phyloP scores from a whole-genome alignment of 2,797 vertebrate genomes.

The Coregonus ussuriensis region DNA sequence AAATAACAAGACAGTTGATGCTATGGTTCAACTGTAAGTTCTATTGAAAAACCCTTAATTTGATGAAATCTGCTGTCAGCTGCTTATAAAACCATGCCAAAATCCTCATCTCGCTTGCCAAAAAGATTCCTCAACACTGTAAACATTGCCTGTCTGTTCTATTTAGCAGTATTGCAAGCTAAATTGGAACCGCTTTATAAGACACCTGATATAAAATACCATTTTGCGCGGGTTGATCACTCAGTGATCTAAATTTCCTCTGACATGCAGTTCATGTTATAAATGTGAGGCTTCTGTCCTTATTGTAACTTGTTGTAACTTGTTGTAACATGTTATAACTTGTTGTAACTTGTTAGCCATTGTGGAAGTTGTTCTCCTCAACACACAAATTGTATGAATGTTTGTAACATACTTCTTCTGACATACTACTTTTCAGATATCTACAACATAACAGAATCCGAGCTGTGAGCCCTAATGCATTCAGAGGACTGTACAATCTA shows the following conservation, averaged over 20 bases:
- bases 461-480: constrained; percentile 82
- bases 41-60: not conserved
- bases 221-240: not conserved
- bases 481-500: constrained; percentile 88
- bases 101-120: not conserved
- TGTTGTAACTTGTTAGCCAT: not conserved
- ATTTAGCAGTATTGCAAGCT: not conserved
- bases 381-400: not conserved
- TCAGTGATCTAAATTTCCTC: not conserved
- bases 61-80: not conserved
- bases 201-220: not conserved
- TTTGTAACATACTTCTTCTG: not conserved
- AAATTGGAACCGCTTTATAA: not conserved
- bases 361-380: not conserved
- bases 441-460: constrained; percentile 90
- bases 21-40: not conserved
- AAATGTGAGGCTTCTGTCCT: not conserved
- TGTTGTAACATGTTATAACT: too few relatives aligned
- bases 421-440: constrained; percentile 71
- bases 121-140: not conserved
- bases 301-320: not conserved
- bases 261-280: not conserved
- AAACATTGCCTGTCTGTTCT: not conserved
- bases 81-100: not conserved
- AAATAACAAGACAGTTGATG: not conserved